Conservation (phyloP, 2,888 invertebrate species). For the Clivina fossor region DNA sequence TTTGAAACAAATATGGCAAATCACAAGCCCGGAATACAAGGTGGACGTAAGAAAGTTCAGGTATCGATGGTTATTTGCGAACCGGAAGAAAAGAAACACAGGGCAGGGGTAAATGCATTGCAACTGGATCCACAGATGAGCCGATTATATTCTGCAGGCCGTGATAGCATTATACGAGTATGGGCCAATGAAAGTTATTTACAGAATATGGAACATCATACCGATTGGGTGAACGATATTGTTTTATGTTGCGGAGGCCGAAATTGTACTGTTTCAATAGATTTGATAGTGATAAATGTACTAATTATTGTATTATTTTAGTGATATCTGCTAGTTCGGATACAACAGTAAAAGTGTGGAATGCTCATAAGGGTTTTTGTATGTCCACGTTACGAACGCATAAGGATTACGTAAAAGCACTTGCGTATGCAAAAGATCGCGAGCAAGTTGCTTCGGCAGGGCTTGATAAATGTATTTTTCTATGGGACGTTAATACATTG, state of each 20-base stretch:
- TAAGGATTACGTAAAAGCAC: slow-evolving; percentile 96
- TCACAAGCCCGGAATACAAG: slow-evolving; percentile 50
- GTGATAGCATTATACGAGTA: slow-evolving; percentile 95
- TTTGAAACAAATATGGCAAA: slow-evolving; percentile 48
- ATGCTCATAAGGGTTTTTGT: slow-evolving; percentile 98
- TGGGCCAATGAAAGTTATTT: slow-evolving; percentile 86
- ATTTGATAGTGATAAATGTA: neutral
- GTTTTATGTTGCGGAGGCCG: slow-evolving; percentile 95
- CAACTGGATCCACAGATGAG: slow-evolving; percentile 88
- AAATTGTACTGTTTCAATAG: slow-evolving; percentile 67
- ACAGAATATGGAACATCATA: slow-evolving; percentile 99
- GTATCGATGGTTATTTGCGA: slow-evolving; percentile 98
- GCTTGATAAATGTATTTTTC: slow-evolving; percentile 91
- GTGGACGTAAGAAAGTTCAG: slow-evolving; percentile 60
- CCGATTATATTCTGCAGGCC: slow-evolving; percentile 91
- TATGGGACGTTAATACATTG: slow-evolving; percentile 98
- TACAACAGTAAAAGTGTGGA: slow-evolving; percentile 99
- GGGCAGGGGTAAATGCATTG: slow-evolving; percentile 94
- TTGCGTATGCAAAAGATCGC: slow-evolving; percentile 96
- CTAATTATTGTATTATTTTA: slow-evolving; percentile 51
- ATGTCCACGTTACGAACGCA: slow-evolving; percentile 98
- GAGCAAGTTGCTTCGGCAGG: slow-evolving; percentile 97
- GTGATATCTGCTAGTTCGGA: slow-evolving; percentile 99
- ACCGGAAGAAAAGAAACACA: slow-evolving; percentile 89
- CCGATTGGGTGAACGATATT: slow-evolving; percentile 99